Evolutionary conservation across 1,140 invertebrate species (phyloP), one percentile per base, ranked within the genome.

Genomic region (Artemia franciscana): DNA sequence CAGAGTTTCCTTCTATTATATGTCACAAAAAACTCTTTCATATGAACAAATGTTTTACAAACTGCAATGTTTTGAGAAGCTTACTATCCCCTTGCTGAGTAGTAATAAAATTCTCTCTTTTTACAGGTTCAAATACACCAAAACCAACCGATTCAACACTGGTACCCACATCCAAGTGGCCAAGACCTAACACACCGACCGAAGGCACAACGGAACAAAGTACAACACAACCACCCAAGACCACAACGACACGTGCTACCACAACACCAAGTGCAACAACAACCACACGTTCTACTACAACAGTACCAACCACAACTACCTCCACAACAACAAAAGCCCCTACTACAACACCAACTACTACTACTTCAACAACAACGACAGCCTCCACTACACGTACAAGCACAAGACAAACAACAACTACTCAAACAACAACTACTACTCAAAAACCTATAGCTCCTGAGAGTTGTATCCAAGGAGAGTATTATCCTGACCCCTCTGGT

Each of bases 361-460:
- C 60, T n/a, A 12, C 27, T 23, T 5, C 12, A 30, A 57, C 27
- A 51, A 15, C 26, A 30, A n/a, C 7, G 7, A 7, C 27, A 5
- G 24, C 60, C 12, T 27, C 27, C 7, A n/a, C 60, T 15, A 56
- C 27, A 7, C 18, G 5, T 12, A 62, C 24, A 15, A 63, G 56
- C 5, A 63, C 62, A 23, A 28, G 24, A 5, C 7, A 26, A 5
- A 18, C 26, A 5, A 58, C 61, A n/a, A 62, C 39, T 57, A 23
- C 61, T 24, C 30, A 18, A 5, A 62, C 51, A 2, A 62, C 61
- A 21, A 21, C 39, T 24, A 24, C 24, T 26, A 24, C 30, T 9
- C 51, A 24, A 5, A 62, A 69, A 65, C 73, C 72, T 0, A 65
- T 68, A 9, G 68, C 68, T n/a, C 69, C 71, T 9, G 67, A 70